Evolutionary conservation across 2,888 invertebrate genomes (phyloP).

Genomic region (Drosophila mimetica): DNA sequence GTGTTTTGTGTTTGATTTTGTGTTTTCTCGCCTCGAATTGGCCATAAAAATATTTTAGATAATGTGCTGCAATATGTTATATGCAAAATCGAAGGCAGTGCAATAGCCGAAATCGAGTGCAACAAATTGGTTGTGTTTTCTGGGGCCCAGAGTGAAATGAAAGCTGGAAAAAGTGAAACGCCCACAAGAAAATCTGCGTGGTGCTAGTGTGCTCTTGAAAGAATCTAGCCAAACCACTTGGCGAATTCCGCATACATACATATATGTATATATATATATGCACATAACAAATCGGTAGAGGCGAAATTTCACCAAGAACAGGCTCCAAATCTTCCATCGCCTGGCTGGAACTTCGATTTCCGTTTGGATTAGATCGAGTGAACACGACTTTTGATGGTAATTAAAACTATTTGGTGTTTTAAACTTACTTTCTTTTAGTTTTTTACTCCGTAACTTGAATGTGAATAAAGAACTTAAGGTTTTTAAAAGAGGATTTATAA

Average conservation of each 20-base stretch:
- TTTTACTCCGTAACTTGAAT: neutral
- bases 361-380: slow-evolving; percentile 54
- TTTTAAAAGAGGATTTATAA: neutral
- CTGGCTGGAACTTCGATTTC: slow-evolving; percentile 34
- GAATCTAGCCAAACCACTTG: slow-evolving; percentile 80
- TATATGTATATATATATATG: too few species aligned
- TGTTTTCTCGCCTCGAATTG: neutral
- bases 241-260: slow-evolving; percentile 70
- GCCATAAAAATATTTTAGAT: slow-evolving; percentile 20
- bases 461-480: neutral
- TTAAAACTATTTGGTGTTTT: slow-evolving; percentile 46
- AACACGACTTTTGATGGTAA: slow-evolving; percentile 63
- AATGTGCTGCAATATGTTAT: slow-evolving; percentile 21
- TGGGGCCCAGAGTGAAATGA: slow-evolving; percentile 63
- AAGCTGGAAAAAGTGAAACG: slow-evolving; percentile 79
- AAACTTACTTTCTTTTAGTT: neutral
- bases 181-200: slow-evolving; percentile 59
- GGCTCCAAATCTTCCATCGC: slow-evolving; percentile 48
- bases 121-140: slow-evolving; percentile 17
- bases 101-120: slow-evolving; percentile 16
- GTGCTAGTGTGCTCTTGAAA: slow-evolving; percentile 50
- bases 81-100: slow-evolving; percentile 17
- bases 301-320: slow-evolving; percentile 77
- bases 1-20: slow-evolving; percentile 17
- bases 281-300: slow-evolving; percentile 28